Conservation (phyloP, 2,888 invertebrate genomes). For the Eristalis tenax region DNA sequence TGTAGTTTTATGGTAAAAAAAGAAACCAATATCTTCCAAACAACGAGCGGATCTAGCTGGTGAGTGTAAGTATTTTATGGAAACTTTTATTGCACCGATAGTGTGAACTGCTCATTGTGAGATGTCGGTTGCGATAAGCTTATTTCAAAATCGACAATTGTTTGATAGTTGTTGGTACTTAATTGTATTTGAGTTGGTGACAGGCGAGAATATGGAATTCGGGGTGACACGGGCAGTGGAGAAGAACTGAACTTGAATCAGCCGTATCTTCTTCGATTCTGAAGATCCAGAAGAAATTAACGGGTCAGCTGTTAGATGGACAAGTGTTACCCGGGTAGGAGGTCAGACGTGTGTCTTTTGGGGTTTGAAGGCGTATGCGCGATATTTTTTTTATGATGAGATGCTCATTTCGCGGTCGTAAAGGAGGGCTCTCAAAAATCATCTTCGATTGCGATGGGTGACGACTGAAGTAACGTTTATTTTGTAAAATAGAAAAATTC, state of each 20-base stretch:
- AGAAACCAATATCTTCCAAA: constrained; percentile 6
- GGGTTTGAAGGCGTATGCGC: not conserved
- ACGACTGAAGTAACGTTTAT: not conserved
- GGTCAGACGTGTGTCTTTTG: not conserved
- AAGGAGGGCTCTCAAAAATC: not conserved
- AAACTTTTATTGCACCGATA: constrained; percentile 6
- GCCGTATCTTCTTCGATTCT: not conserved
- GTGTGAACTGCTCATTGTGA: not conserved
- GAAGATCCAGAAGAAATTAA: not conserved
- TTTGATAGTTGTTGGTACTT: not conserved
- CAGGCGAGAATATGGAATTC: not conserved
- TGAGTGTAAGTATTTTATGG: constrained; percentile 50
- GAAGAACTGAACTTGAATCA: not conserved
- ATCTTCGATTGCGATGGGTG: not conserved
- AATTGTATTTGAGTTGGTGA: not conserved
- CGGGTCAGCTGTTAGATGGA: not conserved
- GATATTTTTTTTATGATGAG: not conserved
- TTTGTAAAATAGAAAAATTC: not conserved
- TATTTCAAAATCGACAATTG: not conserved
- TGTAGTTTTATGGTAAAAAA: constrained; percentile 34
- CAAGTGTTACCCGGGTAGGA: not conserved
- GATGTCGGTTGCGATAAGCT: constrained; percentile 5
- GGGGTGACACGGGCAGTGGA: not conserved
- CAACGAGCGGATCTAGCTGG: not conserved
- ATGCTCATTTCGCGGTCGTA: not conserved